Conservation (phyloP, 2,797 vertebrate species). For the Kryptolebias ocellatus region DNA sequence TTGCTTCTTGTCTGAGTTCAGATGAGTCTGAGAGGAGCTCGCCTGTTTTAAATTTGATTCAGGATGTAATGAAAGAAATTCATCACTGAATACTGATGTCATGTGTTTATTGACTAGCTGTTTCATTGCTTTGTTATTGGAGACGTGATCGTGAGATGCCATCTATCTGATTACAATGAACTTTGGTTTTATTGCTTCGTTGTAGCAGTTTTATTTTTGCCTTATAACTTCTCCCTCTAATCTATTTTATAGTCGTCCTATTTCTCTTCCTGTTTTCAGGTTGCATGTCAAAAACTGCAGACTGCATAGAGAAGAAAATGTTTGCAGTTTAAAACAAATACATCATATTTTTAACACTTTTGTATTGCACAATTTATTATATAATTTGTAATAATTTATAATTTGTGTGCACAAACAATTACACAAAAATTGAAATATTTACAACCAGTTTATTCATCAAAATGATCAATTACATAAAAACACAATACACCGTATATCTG, state of each 20-base stretch:
- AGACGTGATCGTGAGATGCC: background rate
- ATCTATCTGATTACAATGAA: rapidly evolving
- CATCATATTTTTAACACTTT: no score
- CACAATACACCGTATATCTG: rapidly evolving
- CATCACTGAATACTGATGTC: rapidly evolving
- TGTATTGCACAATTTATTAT: no score
- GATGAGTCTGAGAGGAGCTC: no score
- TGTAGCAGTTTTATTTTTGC: background rate
- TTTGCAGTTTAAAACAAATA: no score
- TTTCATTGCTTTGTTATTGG: slow-evolving; percentile 1
- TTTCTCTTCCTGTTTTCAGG: background rate
- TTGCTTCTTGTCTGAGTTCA: background rate
- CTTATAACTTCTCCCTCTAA: background rate
- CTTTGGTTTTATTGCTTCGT: slow-evolving; percentile 27
- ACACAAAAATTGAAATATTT: background rate
- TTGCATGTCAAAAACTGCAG: background rate
- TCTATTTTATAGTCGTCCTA: background rate
- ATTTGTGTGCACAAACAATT: background rate
- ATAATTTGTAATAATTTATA: no score
- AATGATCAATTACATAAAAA: background rate
- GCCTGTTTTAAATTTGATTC: background rate
- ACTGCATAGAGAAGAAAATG: no score
- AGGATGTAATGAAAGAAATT: rapidly evolving
- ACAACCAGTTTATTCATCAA: background rate
- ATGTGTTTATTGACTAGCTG: background rate